Base-by-base conservation (phyloP, 2,113 vertebrate genomes). In the Anser cygnoides region DNA sequence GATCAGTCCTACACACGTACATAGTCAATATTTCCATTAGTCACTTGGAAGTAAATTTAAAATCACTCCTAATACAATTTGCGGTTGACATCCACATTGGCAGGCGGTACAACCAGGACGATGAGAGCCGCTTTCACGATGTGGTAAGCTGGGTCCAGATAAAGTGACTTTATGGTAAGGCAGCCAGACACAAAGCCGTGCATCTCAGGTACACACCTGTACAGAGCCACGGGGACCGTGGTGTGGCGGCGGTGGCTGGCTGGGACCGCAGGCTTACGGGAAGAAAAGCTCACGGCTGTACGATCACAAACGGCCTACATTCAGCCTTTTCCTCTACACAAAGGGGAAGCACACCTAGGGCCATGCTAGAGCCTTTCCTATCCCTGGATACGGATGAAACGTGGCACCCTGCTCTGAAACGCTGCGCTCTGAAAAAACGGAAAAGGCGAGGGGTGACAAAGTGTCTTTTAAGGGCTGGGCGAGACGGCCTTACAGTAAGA, bases 51-150 rank as follows among this genome's bases (percentile, higher is more conserved):
- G 66, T 31, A 93, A 87, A 94, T 59, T 90, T 39, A 55, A 68
- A 93, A 88, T 79, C 94, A 63, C 61, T 89, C 71, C 78, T 78
- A 87, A 92, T 25, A 41, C 57, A 78, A 49, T 93, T 90, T 92
- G 74, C 52, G 41, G 43, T 71, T 62, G 46, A 25, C 71, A 59
- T 25, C 23, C 2, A 2, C 52, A 17, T 83, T 65, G 35, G 77
- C 58, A 0, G 13, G 44, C 22, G 39, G 33, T 44, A 35, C 58
- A 37, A 35, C 11, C 50, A 29, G 44, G 37, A 35, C 26, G 41
- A 39, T 31, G 33, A 73, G 16, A 29, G 26, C 43, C 4, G 2
- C 18, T 79, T 55, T 88, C 26, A 21, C 44, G 59, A 65, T 9
- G 14, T 1, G 19, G 20, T 25, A 39, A 63, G 39, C 4, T 9